These are phyloP conservation scores for Sitophilus oryzae DNA, from an alignment of 1,140 invertebrate species.

Conservation along the genomic window DNA sequence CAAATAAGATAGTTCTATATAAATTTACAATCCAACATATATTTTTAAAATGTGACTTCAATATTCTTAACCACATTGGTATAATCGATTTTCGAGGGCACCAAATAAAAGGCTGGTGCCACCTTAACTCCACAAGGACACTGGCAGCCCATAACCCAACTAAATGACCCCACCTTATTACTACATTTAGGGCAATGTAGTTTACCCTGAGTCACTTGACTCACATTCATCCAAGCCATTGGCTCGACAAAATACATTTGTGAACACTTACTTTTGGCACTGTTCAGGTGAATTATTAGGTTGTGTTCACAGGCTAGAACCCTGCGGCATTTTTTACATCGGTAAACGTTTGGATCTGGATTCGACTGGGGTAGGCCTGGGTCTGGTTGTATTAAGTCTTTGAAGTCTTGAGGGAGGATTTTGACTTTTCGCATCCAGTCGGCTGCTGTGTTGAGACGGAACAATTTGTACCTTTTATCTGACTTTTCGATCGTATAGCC, in stretches of 20 bases:
- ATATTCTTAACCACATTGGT: conserved; percentile 82
- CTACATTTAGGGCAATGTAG: conserved; percentile 78
- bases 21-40: too few species aligned
- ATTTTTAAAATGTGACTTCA: conserved; percentile 72
- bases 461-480: conserved; percentile 58
- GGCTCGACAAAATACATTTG: conserved; percentile 77
- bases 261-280: too few species aligned
- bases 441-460: conserved; percentile 69
- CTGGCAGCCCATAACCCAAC: conserved; percentile 76
- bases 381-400: conserved; percentile 71
- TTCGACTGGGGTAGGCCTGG: conserved; percentile 66
- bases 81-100: conserved; percentile 80
- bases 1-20: too few species aligned
- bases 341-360: conserved; percentile 74
- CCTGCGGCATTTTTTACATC: conserved; percentile 72
- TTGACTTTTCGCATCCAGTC: conserved; percentile 75
- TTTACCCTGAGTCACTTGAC: conserved; percentile 65
- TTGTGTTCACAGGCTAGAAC: conserved; percentile 73
- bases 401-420: conserved; percentile 71
- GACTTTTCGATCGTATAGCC: conserved; percentile 47
- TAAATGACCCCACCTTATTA: conserved; percentile 74
- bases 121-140: conserved; percentile 80
- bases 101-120: conserved; percentile 78
- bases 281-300: conserved; percentile 69
- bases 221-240: conserved; percentile 74